Conservation (phyloP, 2,888 invertebrate genomes). For the Yponomeuta sedellus region DNA sequence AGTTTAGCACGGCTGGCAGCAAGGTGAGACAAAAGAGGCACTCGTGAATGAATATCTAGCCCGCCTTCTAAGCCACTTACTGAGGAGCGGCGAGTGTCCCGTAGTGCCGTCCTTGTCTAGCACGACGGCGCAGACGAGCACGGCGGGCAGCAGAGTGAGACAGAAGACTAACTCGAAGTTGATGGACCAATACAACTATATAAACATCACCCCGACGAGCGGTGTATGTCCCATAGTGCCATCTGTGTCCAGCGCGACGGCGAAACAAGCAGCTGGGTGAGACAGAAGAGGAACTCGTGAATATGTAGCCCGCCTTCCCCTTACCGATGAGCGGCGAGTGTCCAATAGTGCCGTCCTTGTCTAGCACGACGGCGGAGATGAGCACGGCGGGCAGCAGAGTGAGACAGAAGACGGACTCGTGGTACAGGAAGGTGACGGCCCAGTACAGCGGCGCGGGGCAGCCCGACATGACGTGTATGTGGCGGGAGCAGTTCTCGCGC, state of each 20-base stretch:
- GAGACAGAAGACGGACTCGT: constrained; percentile 35
- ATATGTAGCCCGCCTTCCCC: constrained; percentile 17
- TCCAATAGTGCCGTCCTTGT: constrained; percentile 36
- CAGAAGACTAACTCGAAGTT: constrained; percentile 52
- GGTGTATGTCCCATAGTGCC: constrained; percentile 25
- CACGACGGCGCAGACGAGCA: constrained; percentile 30
- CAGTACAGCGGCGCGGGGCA: constrained; percentile 79
- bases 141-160: constrained; percentile 35
- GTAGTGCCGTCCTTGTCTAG: constrained; percentile 28
- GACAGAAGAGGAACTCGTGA: constrained; percentile 53
- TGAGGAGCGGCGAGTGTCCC: too few species aligned
- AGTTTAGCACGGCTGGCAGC: constrained; percentile 36
- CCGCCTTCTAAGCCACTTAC: too few species aligned
- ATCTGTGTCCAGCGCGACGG: constrained; percentile 35
- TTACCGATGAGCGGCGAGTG: constrained; percentile 39
- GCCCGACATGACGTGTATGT: constrained; percentile 81
- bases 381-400: constrained; percentile 38
- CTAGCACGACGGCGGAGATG: constrained; percentile 32
- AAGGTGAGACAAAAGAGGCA: constrained; percentile 24
- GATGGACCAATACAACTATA: background rate
- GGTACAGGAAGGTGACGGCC: constrained; percentile 76
- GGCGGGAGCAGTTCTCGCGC: constrained; percentile 77
- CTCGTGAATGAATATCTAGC: background rate
- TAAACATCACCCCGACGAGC: constrained; percentile 26
- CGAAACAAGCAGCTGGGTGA: constrained; percentile 39